phyloP scores from a whole-genome alignment of 2,797 vertebrate species.

The Echeneis naucrates region DNA sequence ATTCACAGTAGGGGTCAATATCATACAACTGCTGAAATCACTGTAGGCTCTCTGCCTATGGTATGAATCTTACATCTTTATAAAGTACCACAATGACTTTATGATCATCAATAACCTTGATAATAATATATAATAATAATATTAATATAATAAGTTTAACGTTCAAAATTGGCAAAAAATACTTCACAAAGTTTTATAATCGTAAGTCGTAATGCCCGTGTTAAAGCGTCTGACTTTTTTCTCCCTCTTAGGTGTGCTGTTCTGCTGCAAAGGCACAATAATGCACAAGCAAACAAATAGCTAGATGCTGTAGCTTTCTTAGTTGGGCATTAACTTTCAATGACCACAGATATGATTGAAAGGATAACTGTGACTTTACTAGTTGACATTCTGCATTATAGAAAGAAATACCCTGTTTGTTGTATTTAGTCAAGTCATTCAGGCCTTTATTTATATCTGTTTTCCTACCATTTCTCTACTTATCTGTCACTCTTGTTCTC shows the following conservation, averaged over 20 bases:
- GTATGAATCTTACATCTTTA: not conserved
- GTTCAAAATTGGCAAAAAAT: not conserved
- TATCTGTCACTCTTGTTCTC: constrained; percentile 21
- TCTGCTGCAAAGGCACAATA: not conserved
- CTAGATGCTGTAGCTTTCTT: not conserved
- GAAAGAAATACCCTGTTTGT: constrained; percentile 3
- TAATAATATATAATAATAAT: too few relatives aligned
- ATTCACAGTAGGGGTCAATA: constrained; percentile 7
- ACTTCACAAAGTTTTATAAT: too few relatives aligned
- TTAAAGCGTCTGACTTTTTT: too few relatives aligned
- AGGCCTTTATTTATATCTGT: constrained; percentile 12
- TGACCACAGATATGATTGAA: too few relatives aligned
- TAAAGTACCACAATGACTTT: too few relatives aligned
- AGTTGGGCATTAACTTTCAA: not conserved
- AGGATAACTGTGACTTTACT: too few relatives aligned
- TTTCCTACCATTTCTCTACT: constrained; percentile 12
- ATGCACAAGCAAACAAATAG: not conserved
- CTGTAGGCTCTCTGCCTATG: not conserved
- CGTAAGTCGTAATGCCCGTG: too few relatives aligned
- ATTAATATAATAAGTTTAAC: too few relatives aligned
- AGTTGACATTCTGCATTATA: not conserved
- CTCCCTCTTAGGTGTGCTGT: not conserved
- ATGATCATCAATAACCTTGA: too few relatives aligned
- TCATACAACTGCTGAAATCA: constrained; percentile 7
- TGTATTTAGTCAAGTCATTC: constrained; percentile 12